A percentile compares a stretch with the other conserved stretches of the same genome.
These are phyloP conservation scores for Xestia sexstrigata DNA, from an alignment of 2,888 invertebrate genomes.

Conservation along the genomic window DNA sequence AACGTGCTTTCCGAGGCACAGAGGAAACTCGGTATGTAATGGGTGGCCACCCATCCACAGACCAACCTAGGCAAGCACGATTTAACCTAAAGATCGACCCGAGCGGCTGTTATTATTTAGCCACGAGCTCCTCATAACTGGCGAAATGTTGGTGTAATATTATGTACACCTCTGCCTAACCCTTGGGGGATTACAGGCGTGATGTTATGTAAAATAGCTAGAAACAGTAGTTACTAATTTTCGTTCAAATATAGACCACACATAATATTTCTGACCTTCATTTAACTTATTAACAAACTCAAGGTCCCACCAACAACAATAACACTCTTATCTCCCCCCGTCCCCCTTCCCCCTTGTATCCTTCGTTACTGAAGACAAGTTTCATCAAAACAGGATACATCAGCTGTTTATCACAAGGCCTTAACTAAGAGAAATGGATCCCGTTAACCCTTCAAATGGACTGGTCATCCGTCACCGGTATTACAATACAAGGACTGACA, in stretches of 20 bases:
- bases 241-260: neutral
- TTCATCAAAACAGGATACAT: slow-evolving; percentile 39
- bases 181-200: too few species aligned
- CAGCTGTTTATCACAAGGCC: slow-evolving; percentile 41
- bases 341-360: neutral
- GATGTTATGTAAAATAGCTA: neutral
- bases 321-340: neutral
- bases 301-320: neutral
- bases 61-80: too few species aligned
- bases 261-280: neutral
- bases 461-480: slow-evolving; percentile 47
- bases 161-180: too few species aligned
- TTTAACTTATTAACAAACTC: neutral
- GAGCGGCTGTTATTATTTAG: too few species aligned
- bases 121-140: too few species aligned
- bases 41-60: too few species aligned
- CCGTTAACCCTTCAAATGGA: slow-evolving; percentile 48
- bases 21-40: too few species aligned
- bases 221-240: neutral
- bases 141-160: too few species aligned
- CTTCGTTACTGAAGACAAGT: slow-evolving; percentile 8
- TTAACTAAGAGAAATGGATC: slow-evolving; percentile 50
- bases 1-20: too few species aligned
- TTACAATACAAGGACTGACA: slow-evolving; percentile 21
- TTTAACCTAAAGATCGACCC: too few species aligned